These are phyloP conservation scores for Rhagologus leucostigma DNA, from an alignment of 2,113 vertebrate genomes.

Conservation along the genomic window DNA sequence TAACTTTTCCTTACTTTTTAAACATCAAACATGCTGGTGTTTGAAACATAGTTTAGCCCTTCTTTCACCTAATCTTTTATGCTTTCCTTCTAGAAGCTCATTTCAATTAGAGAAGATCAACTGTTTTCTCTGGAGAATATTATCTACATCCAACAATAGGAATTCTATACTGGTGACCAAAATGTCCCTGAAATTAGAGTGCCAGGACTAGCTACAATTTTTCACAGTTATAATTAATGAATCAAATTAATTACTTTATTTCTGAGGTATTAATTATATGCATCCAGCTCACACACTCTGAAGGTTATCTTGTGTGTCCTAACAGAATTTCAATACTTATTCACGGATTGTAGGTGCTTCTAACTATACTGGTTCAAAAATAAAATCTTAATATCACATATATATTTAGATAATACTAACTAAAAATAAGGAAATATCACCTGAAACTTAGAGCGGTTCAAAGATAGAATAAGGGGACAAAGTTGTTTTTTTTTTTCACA, in stretches of 20 bases:
- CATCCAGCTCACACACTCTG: neutral
- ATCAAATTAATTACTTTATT: constrained; percentile 2
- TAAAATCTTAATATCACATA: neutral
- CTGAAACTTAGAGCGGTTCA: neutral
- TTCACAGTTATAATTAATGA: constrained; percentile 16
- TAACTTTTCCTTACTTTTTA: neutral
- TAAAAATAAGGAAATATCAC: neutral
- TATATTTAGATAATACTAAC: neutral
- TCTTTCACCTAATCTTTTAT: neutral
- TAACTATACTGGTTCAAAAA: neutral
- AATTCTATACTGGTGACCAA: neutral
- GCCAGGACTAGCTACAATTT: neutral
- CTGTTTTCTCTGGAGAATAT: neutral
- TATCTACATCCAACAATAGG: neutral
- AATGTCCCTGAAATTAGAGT: neutral
- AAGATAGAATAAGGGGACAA: neutral
- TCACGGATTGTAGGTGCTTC: neutral
- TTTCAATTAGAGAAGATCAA: neutral
- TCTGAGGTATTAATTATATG: neutral
- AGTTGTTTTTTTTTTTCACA: neutral
- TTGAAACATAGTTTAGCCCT: neutral
- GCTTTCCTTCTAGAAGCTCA: neutral
- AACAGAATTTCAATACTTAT: neutral
- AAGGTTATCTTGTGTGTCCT: neutral
- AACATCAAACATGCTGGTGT: neutral